These are phyloP conservation scores for Naja naja DNA, from an alignment of 2,113 vertebrate genomes.

Conservation along the genomic window DNA sequence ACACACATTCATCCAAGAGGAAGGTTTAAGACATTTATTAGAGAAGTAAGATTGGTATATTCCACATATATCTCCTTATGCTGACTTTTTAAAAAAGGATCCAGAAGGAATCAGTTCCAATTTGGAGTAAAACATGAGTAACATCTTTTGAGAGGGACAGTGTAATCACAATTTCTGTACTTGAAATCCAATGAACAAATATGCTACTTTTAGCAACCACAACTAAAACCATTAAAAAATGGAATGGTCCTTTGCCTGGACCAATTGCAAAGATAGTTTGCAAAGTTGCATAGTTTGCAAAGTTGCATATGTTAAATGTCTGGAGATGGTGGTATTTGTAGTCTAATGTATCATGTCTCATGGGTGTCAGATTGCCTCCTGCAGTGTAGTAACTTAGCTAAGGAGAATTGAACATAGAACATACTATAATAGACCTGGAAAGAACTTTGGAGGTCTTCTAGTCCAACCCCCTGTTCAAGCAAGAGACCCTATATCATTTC, in stretches of 20 bases:
- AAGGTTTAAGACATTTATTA: background rate
- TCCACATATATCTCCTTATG: background rate
- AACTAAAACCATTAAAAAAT: background rate
- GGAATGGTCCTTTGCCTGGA: background rate
- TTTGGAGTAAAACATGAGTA: background rate
- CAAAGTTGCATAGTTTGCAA: background rate
- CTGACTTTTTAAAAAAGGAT: background rate
- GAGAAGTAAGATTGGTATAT: background rate
- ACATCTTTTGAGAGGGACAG: background rate
- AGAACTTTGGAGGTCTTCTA: background rate
- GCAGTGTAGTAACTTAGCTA: background rate
- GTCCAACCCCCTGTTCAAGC: background rate
- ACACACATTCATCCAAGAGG: background rate
- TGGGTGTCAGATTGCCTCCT: background rate
- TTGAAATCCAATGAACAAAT: background rate
- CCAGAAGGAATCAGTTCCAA: background rate
- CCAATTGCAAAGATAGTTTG: background rate
- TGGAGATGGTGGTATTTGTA: background rate
- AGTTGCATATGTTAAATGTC: background rate
- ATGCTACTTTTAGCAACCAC: background rate
- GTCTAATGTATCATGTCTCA: background rate
- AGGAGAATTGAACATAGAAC: background rate
- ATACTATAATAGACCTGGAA: background rate
- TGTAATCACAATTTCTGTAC: background rate
- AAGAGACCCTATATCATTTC: background rate